Base-by-base conservation (phyloP, 2,888 invertebrate species). In the Plagodis dolabraria region DNA sequence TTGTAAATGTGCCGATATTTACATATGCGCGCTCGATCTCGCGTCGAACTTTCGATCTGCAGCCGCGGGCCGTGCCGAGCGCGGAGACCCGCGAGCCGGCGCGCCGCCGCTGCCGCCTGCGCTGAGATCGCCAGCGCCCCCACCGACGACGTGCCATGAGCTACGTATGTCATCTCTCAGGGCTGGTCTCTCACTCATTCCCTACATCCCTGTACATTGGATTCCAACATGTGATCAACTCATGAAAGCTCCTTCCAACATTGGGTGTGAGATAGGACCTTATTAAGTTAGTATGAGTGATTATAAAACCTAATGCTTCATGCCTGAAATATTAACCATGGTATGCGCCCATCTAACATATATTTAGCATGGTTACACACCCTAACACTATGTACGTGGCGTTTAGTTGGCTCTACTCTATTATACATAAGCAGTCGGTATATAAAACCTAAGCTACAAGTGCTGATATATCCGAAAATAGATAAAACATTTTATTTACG, bases 1-100 rank as follows among this genome's bases (percentile, higher is more conserved):
- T 91, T 89, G 91, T 92, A 92, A 91, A 92, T 92, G 92, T 92
- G 92, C 90, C 92, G 91, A 91, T 92, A 92, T 92, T 92, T 91
- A 91, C 92, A 92, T 92, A 92, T 89, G 89, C 89, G 87, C 89
- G 88, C 85, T 89, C 87, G 89, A 86, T 87, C 86, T 91, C 83
- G 86, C 87, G 85, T 86, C 86, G 87, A 89, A 92, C 91, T 92
- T 92, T 92, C 92, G 94, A 94, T 87, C 87, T 79, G 86, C 84
- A 87, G 83, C 81, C 80, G 87, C 80, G 81, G 74, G 82, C 80
- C 72, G 69, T 73, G 72, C 72, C 78, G 80, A 80, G 80, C 83
- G 84, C 79, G 81, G 84, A 77, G 82, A 77, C 71, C 80, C 75
- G 80, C 77, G 77, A 82, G 61, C 68, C 54, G 69, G 67, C 63